A percentile compares a stretch with the other conserved stretches of the same genome.
phyloP scores from a whole-genome alignment of 2,797 vertebrate species.

The Manis javanica region DNA sequence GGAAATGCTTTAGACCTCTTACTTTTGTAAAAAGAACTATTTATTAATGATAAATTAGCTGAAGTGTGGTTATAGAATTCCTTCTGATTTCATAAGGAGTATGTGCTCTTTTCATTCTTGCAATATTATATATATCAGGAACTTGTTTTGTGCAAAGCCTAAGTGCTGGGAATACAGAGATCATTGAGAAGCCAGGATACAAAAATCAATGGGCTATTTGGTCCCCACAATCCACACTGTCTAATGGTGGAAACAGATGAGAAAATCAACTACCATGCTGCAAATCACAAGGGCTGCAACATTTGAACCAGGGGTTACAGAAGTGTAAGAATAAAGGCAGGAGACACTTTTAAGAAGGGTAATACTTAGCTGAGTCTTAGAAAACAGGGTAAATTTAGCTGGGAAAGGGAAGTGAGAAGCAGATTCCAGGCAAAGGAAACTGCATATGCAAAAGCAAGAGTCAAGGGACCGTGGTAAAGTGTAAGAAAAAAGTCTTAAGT shows the following conservation, averaged over 20 bases:
- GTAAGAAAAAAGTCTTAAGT: not conserved
- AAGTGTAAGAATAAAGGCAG: not conserved
- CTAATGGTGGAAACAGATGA: not conserved
- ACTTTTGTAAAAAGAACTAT: constrained; percentile 18
- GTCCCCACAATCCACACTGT: not conserved
- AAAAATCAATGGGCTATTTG: not conserved
- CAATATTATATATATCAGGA: not conserved
- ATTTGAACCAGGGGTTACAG: not conserved
- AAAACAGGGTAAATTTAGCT: not conserved
- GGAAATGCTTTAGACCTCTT: not conserved
- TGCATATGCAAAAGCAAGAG: not conserved
- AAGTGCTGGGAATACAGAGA: not conserved
- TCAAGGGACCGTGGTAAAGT: not conserved
- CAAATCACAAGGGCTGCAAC: not conserved
- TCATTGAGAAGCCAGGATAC: not conserved
- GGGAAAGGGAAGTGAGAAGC: not conserved
- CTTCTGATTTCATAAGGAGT: constrained; percentile 3
- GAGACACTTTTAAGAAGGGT: not conserved
- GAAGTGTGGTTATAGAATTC: not conserved
- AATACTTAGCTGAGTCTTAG: not conserved
- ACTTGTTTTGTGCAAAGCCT: not conserved
- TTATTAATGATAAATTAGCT: constrained; percentile 47
- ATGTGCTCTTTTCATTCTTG: not conserved
- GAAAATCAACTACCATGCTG: not conserved
- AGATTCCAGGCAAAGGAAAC: not conserved